These are phyloP conservation scores for Drosophila limbata DNA, from an alignment of 2,888 invertebrate genomes.

Conservation along the genomic window DNA sequence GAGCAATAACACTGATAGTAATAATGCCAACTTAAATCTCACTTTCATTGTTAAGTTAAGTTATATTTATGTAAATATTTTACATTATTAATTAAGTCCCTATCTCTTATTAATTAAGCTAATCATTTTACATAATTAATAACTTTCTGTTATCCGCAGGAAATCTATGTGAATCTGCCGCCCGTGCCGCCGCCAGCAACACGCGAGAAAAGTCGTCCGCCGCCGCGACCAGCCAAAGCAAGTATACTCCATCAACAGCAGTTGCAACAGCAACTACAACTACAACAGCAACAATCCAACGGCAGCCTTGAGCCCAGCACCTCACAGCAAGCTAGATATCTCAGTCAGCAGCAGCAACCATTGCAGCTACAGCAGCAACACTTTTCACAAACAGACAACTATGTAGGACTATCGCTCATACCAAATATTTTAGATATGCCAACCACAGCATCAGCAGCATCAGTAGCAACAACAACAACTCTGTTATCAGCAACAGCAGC, in stretches of 20 bases:
- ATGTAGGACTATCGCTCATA: slow-evolving; percentile 81
- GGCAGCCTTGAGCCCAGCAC: slow-evolving; percentile 66
- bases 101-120: background rate
- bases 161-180: slow-evolving; percentile 84
- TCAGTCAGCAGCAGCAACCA: slow-evolving; percentile 71
- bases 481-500: slow-evolving; percentile 30
- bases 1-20: too few species aligned
- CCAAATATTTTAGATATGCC: slow-evolving; percentile 73
- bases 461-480: slow-evolving; percentile 52
- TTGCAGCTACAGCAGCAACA: slow-evolving; percentile 78
- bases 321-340: slow-evolving; percentile 77
- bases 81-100: background rate
- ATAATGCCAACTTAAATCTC: too few species aligned
- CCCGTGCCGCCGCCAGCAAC: slow-evolving; percentile 76
- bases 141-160: slow-evolving; percentile 56
- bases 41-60: too few species aligned
- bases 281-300: slow-evolving; percentile 48
- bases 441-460: slow-evolving; percentile 37
- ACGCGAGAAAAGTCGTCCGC: slow-evolving; percentile 75
- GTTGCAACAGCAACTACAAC: slow-evolving; percentile 45
- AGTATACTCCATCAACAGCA: slow-evolving; percentile 70
- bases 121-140: slow-evolving; percentile 5
- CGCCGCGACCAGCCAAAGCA: slow-evolving; percentile 83
- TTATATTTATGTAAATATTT: too few species aligned
- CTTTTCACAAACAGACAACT: slow-evolving; percentile 81